Evolutionary conservation across 2,888 invertebrate genomes (phyloP).

Genomic region (Synergus itoensis): DNA sequence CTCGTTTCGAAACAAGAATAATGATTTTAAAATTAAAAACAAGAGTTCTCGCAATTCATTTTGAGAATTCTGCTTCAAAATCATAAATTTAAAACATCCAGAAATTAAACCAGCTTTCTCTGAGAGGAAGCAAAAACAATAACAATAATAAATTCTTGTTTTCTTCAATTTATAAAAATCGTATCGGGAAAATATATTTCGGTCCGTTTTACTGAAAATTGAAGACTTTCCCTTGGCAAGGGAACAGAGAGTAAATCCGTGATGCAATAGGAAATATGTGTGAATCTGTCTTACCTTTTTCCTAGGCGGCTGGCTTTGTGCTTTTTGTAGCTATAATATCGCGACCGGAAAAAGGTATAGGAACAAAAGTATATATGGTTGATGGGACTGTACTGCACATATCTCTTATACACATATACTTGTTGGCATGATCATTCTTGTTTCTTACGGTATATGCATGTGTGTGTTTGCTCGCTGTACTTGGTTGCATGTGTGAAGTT

Average conservation of each 20-base stretch:
- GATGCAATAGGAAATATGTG: neutral
- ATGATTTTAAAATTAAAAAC: no score
- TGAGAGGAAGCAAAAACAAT: no score
- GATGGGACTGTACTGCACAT: neutral
- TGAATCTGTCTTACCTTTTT: slow-evolving; percentile 17
- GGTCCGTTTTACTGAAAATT: neutral
- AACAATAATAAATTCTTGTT: no score
- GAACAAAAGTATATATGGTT: neutral
- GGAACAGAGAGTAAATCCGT: neutral
- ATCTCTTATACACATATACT: neutral
- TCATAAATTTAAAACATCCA: no score
- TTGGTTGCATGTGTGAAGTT: slow-evolving; percentile 40
- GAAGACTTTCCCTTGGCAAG: neutral
- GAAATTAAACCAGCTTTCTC: no score
- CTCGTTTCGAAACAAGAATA: no score
- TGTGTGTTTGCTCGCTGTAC: slow-evolving; percentile 24
- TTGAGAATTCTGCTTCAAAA: no score
- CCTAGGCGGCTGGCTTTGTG: slow-evolving; percentile 12
- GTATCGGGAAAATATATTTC: neutral
- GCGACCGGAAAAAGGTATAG: slow-evolving; percentile 17
- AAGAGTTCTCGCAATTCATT: no score
- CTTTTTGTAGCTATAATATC: slow-evolving; percentile 32
- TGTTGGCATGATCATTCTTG: slow-evolving; percentile 23
- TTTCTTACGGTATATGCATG: slow-evolving; percentile 42
- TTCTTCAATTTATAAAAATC: neutral